Conservation (phyloP, 2,113 vertebrate species). For the Quiscalus mexicanus region DNA sequence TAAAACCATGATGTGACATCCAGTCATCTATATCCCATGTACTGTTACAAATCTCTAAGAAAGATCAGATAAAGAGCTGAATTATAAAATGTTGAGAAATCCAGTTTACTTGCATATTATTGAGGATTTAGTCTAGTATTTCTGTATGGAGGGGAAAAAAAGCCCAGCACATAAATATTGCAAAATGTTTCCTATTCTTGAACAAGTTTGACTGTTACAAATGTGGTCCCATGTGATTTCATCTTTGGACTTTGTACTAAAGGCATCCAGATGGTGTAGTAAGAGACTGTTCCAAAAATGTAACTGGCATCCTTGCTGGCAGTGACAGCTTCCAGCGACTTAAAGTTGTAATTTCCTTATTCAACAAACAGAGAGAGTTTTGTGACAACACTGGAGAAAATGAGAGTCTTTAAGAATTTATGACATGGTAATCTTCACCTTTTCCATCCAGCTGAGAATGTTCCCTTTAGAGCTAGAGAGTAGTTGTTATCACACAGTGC, state of each 20-base stretch:
- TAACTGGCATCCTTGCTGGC: slow-evolving; percentile 13
- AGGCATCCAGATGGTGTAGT: slow-evolving; percentile 26
- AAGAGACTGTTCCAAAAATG: slow-evolving; percentile 2
- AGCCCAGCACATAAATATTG: background rate
- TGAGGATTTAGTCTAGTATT: background rate
- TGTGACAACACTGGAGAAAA: background rate
- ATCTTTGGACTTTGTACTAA: background rate
- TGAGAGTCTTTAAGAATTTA: slow-evolving; percentile 8
- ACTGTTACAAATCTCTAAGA: background rate
- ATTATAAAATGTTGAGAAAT: background rate
- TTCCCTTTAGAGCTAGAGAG: background rate
- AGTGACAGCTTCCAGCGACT: background rate
- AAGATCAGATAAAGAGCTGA: background rate
- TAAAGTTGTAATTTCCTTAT: slow-evolving; percentile 28
- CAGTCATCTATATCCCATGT: background rate
- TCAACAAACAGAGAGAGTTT: slow-evolving; percentile 13
- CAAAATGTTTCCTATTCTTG: background rate
- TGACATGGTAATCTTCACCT: background rate
- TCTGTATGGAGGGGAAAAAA: background rate
- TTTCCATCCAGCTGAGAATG: background rate
- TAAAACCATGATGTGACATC: background rate
- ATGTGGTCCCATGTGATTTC: background rate
- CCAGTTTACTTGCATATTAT: background rate
- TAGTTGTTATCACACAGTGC: background rate
- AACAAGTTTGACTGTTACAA: background rate